Evolutionary conservation across 1,140 invertebrate genomes (phyloP).

Genomic region (Eubasilissa regina): DNA sequence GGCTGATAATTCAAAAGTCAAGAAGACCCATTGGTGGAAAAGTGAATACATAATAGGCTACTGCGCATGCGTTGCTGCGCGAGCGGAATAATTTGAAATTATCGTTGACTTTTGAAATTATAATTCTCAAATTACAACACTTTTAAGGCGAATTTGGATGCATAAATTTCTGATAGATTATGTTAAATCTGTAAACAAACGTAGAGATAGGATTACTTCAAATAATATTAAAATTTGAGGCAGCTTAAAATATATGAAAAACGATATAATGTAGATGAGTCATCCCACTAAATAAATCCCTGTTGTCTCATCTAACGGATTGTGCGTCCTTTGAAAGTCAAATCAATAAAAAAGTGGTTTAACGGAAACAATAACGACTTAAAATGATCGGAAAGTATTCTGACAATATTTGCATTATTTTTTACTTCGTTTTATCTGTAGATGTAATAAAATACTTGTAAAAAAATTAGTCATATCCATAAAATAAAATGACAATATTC

Average conservation of each 20-base stretch:
- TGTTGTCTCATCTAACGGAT: constrained; percentile 10
- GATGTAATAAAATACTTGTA: no score
- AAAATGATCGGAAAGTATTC: neutral
- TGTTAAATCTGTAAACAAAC: neutral
- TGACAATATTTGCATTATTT: neutral
- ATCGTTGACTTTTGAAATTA: neutral
- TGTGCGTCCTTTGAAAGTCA: constrained; percentile 40
- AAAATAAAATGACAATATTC: no score
- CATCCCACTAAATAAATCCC: neutral
- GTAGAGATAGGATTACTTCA: neutral
- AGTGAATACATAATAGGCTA: constrained; percentile 1
- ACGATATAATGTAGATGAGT: neutral
- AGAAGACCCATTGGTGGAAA: constrained; percentile 27
- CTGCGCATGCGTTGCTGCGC: constrained; percentile 30
- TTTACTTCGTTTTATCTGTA: neutral
- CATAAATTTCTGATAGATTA: neutral
- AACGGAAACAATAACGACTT: neutral
- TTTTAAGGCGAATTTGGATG: neutral
- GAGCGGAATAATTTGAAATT: constrained; percentile 19
- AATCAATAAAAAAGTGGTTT: constrained; percentile 33
- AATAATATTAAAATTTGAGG: neutral
- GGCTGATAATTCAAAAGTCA: constrained; percentile 8
- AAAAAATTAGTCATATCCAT: neutral
- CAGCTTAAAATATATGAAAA: neutral
- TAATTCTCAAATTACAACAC: neutral